These are phyloP conservation scores for Elysia chlorotica DNA, from an alignment of 1,140 invertebrate species.

Conservation along the genomic window DNA sequence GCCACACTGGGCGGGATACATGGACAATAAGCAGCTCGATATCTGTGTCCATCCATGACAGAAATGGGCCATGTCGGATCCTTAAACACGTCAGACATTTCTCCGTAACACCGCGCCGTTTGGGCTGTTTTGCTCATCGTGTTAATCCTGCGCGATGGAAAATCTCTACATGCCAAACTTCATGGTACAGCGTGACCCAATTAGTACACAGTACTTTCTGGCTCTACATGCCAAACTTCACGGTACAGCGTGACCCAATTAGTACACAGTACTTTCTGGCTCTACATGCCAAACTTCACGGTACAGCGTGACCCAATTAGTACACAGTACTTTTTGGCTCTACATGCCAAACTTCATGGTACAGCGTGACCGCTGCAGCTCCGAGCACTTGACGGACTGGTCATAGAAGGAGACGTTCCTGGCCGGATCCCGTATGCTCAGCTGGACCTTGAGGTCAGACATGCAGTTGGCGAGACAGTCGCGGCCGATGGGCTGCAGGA, in stretches of 20 bases:
- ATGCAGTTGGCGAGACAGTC: slow-evolving; percentile 25
- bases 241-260: not conserved
- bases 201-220: not conserved
- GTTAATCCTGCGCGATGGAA: no score
- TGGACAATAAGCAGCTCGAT: no score
- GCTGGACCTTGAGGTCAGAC: slow-evolving; percentile 26
- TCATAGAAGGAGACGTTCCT: slow-evolving; percentile 10
- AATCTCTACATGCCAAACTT: no score
- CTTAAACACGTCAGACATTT: no score
- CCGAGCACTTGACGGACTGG: slow-evolving; percentile 15
- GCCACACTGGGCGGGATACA: no score
- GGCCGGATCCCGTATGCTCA: slow-evolving; percentile 18
- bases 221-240: not conserved
- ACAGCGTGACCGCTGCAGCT: not conserved
- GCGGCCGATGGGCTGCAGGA: not conserved
- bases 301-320: not conserved
- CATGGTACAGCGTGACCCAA: not conserved
- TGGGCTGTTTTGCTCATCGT: no score
- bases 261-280: not conserved
- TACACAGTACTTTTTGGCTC: not conserved
- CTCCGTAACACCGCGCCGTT: no score
- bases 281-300: not conserved
- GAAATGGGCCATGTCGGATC: no score
- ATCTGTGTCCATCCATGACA: no score
- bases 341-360: slow-evolving; percentile 18